Conservation (phyloP, 1,140 invertebrate genomes). For the Lamellibrachia luymesi region DNA sequence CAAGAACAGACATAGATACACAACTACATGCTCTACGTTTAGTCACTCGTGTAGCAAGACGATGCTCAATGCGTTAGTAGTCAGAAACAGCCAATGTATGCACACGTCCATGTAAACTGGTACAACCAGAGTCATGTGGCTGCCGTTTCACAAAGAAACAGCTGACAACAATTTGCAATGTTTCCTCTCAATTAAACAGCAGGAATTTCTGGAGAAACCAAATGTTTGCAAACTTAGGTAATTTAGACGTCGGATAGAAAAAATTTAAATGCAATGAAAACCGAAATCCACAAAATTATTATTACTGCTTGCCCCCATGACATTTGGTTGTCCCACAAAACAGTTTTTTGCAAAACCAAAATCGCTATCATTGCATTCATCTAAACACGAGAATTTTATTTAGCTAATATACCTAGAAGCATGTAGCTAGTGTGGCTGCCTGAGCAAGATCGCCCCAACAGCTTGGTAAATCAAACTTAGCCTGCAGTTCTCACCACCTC, state of each 20-base stretch:
- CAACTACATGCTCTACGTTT: not conserved
- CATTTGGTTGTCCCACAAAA: slow-evolving; percentile 4
- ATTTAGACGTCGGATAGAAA: not conserved
- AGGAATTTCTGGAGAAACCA: not conserved
- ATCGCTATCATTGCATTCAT: not conserved
- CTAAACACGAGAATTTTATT: not conserved
- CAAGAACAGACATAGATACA: slow-evolving; percentile 1
- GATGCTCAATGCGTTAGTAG: not conserved
- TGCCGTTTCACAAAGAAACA: not conserved
- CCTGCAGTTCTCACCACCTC: not conserved
- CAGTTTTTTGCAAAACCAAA: not conserved
- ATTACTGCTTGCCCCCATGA: slow-evolving; percentile 3
- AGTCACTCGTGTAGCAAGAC: not conserved
- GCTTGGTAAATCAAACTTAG: not conserved
- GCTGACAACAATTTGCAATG: not conserved
- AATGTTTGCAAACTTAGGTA: not conserved
- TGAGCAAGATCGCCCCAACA: not conserved
- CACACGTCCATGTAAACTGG: not conserved
- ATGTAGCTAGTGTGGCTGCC: not conserved
- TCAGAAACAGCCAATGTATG: not conserved
- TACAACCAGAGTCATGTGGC: slow-evolving; percentile 3
- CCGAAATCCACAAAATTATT: not conserved
- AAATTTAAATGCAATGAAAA: not conserved
- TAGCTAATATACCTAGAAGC: not conserved
- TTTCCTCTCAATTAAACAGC: not conserved